These are phyloP conservation scores for Rhabdophis nuchalis DNA, from an alignment of 2,797 vertebrate genomes.

Conservation along the genomic window DNA sequence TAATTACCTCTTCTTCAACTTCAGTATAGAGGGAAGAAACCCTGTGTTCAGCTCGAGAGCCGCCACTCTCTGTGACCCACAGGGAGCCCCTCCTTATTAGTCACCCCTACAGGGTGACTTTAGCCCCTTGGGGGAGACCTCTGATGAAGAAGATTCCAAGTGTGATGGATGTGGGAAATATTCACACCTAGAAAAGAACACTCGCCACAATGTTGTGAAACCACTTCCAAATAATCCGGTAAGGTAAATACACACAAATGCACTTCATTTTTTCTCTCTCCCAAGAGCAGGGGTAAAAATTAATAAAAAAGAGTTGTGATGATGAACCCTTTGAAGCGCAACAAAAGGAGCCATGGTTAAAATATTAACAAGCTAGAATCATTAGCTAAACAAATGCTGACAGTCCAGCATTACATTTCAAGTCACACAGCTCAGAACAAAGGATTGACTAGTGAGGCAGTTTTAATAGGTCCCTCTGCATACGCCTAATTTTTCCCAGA, in stretches of 20 bases:
- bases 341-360: slow-evolving; percentile 66
- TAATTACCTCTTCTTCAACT: too few relatives aligned
- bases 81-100: too few relatives aligned
- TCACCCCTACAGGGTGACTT: too few relatives aligned
- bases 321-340: slow-evolving; percentile 65
- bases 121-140: too few relatives aligned
- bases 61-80: too few relatives aligned
- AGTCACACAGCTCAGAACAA: slow-evolving; percentile 67
- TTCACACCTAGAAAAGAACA: slow-evolving; percentile 6
- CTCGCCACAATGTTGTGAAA: slow-evolving; percentile 16
- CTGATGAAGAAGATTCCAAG: too few relatives aligned
- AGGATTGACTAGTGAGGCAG: slow-evolving; percentile 59
- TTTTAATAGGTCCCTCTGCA: slow-evolving; percentile 69
- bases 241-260: neutral
- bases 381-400: slow-evolving; percentile 73
- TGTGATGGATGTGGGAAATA: neutral
- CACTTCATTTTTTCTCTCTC: slow-evolving; percentile 36
- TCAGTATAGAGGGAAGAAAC: too few relatives aligned
- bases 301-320: slow-evolving; percentile 58
- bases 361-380: slow-evolving; percentile 70
- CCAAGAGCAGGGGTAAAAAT: slow-evolving; percentile 54
- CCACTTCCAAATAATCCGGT: slow-evolving; percentile 34
- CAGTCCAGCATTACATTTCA: slow-evolving; percentile 64
- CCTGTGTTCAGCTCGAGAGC: too few relatives aligned
- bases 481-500: slow-evolving; percentile 68